Evolutionary conservation across 2,888 invertebrate species (phyloP), one percentile per base, ranked within the genome.

Genomic region (Chouioia cunea): DNA sequence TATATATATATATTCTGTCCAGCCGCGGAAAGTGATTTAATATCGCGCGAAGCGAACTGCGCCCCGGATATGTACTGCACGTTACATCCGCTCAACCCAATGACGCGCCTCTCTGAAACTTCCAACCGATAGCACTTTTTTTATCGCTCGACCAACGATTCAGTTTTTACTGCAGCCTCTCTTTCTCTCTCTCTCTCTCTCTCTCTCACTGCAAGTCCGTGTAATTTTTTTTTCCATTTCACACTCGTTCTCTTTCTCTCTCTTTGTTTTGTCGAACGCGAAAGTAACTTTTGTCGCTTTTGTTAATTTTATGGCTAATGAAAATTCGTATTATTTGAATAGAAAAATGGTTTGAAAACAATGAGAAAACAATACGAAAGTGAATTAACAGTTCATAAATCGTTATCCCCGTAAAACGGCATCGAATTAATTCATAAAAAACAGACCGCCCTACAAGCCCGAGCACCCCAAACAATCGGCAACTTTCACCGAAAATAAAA

Each of bases 11-110:
- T 71, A 4, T 14, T 46, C 54, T 43, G 27, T 1, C 48, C 4
- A 48, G 54, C 54, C 44, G 53, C 69, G 68, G 65, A 67, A 68
- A 72, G 65, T 72, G 72, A 72, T 69, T 68, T 69, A 67, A 71
- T 67, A 67, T 67, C 71, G 64, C 64, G 50, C 18, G 36, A 36
- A 27, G 27, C 27, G 27, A 27, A 36, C 36, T 36, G 36, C 36
- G 36, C 36, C 10, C 36, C 36, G 36, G 36, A 36, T 36, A 10
- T 36, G 36, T 50, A 20, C 50, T 10, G 18, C 16, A 48, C 16
- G 50, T 8, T 18, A 50, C 50, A 20, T 18, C 50, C 50, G 50
- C 50, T 50, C 50, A 20, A 50, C 16, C 16, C 16, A 50, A 18
- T 50, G 18, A 16, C 50, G 50, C 16, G 46, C 12, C 46, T 46